Base-by-base conservation (phyloP, 2,888 invertebrate species). In the Clusia tigrina region DNA sequence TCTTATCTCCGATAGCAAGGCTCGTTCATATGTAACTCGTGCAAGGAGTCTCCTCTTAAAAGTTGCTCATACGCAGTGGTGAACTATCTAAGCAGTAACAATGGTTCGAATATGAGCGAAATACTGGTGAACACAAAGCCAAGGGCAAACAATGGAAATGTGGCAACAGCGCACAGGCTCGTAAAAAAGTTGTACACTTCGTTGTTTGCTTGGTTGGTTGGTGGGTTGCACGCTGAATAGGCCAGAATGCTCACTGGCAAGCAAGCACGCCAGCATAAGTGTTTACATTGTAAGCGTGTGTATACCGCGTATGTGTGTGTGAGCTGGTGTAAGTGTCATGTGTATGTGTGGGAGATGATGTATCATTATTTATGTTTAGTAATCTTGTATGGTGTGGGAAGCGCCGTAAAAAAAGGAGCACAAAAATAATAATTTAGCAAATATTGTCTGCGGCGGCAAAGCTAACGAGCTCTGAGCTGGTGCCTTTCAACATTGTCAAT, bases 341-440 rank as follows among this genome's bases (percentile, higher is more conserved):
- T 23, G 38, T 37, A 37, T 48, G 53, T 22, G 46, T 12, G 51
- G 23, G 58, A 12, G 51, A 55, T 51, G 37, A 61, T 56, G 37
- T 61, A 56, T 55, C 51, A 51, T 51, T 56, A 61, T 38, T 55
- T 56, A 37, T 48, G 18, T 61, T 60, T 51, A 56, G 37, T 26
- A 48, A 51, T 56, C 26, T 22, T 24, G 52, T 25, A 26, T 32
- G 32, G 32, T 32, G 32, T 32, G 32, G 18, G 20, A 53, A 12
- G 10, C 20, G 22, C n/a, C 6, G n/a, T 24, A 17, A 54, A 18
- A 54, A 20, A 42, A 42, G 32, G 20, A 2, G 18, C 20, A 3
- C 12, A 10, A 2, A 20, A 22, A 51, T 32, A 22, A 51, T 37
- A 55, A 55, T 61, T 51, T 51, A 22, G 26, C 52, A 61, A 56